A percentile compares a stretch with the other conserved stretches of the same genome.
phyloP scores from a whole-genome alignment of 2,888 invertebrate species.

The Mesochorus sp. region DNA sequence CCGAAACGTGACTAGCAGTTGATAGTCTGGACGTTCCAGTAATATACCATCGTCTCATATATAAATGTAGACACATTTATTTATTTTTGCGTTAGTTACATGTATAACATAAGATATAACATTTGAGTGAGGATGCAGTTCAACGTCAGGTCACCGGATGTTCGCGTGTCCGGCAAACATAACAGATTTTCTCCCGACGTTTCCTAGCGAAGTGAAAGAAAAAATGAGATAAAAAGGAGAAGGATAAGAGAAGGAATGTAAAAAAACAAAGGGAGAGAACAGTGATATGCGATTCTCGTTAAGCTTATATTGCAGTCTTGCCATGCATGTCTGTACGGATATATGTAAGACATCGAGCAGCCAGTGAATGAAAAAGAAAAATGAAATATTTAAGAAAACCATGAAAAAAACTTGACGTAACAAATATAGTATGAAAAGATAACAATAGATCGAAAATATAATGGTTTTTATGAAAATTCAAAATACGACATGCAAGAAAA shows the following conservation, averaged over 20 bases:
- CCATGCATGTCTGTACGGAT: not conserved
- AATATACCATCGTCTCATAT: not conserved
- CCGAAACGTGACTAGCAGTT: conserved; percentile 32
- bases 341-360: not conserved
- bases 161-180: conserved; percentile 27
- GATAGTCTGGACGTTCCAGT: conserved; percentile 16
- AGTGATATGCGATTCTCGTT: conserved; percentile 20
- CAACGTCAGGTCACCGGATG: conserved; percentile 9
- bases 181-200: conserved; percentile 40
- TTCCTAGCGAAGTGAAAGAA: conserved; percentile 8
- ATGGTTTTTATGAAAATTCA: too few relatives aligned
- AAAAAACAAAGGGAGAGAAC: conserved; percentile 5
- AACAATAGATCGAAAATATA: not conserved
- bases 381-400: not conserved
- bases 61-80: not conserved
- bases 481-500: too few relatives aligned
- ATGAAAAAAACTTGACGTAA: not conserved
- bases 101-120: not conserved
- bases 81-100: conserved; percentile 19
- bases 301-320: conserved; percentile 1
- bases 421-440: not conserved
- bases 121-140: not conserved
- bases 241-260: conserved; percentile 8
- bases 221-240: conserved; percentile 2
- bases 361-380: not conserved